Base-by-base conservation (phyloP, 2,888 invertebrate species). In the Idaea straminata region DNA sequence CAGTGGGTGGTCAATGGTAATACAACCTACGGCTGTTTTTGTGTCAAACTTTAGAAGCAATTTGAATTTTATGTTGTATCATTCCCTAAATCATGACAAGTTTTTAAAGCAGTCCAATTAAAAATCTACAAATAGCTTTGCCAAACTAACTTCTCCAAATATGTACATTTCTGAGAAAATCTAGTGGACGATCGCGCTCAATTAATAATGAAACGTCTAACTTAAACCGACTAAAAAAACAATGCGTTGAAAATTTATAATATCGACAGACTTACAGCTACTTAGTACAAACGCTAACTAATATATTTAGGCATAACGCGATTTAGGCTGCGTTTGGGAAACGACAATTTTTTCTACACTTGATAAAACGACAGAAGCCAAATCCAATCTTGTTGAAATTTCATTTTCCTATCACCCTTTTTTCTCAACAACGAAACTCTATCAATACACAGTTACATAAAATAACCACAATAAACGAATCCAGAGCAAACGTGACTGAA, bases 401-500 rank as follows among this genome's bases (percentile, higher is more conserved):
- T 13, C 47, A 47, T 47, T 47, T 47, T 47, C 47, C 47, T 47
- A 47, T 47, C 47, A 47, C 47, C 47, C 47, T 47, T 47, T 13
- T 47, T 47, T 47, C 47, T 47, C 47, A 47, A 47, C 10, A 13
- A 47, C 47, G 10, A 47, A 47, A 4, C 47, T 47, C 7, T 64
- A 38, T 58, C 65, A 66, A 59, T 65, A 36, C 47, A 47, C 47
- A 47, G 47, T 47, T 47, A 47, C 47, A 47, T 47, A 47, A 47
- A 47, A 13, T 47, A 1, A 47, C 47, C 47, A 13, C 47, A 47
- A 47, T 10, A 47, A 47, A 47, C 10, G 2, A 47, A 47, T 47
- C 34, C 13, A 34, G 59, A 57, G 71, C 72, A 83, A 81, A 88
- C 89, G 88, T 89, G 87, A 85, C 86, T 81, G 77, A 75, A 70